Evolutionary conservation across 1,140 invertebrate species (phyloP).

Genomic region (Drosophila bocqueti): DNA sequence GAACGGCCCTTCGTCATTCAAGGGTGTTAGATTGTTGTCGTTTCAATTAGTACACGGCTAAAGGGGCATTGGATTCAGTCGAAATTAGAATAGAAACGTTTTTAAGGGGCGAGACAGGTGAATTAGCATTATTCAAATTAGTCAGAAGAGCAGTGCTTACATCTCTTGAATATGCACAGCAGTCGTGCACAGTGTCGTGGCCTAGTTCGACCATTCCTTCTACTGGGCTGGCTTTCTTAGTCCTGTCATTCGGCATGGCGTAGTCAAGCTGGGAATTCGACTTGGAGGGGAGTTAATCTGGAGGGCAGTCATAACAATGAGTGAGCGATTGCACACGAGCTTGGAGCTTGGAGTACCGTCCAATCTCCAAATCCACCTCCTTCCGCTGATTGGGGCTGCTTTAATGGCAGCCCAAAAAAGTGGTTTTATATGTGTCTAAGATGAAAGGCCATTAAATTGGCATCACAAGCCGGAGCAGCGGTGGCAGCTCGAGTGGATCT

Average conservation of each 20-base stretch:
- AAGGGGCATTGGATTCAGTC: neutral
- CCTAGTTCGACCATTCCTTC: neutral
- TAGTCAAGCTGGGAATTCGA: too few relatives aligned
- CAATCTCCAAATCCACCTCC: neutral
- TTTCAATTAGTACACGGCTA: constrained; percentile 64
- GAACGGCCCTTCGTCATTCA: neutral
- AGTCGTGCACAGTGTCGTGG: neutral
- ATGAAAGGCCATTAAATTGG: constrained; percentile 29
- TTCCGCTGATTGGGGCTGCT: constrained; percentile 8
- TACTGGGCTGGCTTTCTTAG: neutral
- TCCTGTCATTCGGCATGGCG: neutral
- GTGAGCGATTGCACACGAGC: constrained; percentile 47
- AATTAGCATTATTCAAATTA: constrained; percentile 8
- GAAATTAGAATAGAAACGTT: neutral
- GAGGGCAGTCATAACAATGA: constrained; percentile 50
- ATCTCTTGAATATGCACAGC: neutral
- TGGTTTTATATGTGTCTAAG: constrained; percentile 20
- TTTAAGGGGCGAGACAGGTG: neutral
- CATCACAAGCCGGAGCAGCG: neutral
- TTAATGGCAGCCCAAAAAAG: constrained; percentile 20
- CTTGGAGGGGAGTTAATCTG: constrained; percentile 22
- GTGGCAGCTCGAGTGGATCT: neutral
- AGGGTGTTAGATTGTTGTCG: constrained; percentile 35
- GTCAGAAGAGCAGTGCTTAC: neutral
- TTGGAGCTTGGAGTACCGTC: constrained; percentile 29